Evolutionary conservation across 2,888 invertebrate species (phyloP), one percentile per base, ranked within the genome.

Genomic region (Parnassius glacialis): DNA sequence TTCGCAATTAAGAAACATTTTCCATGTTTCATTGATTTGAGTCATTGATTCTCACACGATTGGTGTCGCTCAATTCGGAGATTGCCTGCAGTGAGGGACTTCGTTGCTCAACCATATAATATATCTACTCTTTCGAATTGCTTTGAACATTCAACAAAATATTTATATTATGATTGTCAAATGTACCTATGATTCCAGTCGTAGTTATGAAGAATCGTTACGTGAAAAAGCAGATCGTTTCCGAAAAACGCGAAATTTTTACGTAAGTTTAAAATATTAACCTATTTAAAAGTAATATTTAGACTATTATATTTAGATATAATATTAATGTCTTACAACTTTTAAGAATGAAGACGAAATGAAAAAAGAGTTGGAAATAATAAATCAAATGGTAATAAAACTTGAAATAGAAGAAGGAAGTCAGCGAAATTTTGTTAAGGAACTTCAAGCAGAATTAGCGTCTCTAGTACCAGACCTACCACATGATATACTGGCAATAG

Each of bases 201-300:
- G 77, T 44, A 74, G 76, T 54, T 87, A 87, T 65, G 84, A 85
- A 73, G 81, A 83, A 61, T 72, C 72, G 3, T 67, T 87, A 47
- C 71, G 75, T 58, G 80, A 80, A 64, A 84, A 80, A 70, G 80
- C 86, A 1, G 79, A 84, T 16, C 75, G 80, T 45, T 85, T 84
- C 63, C 78, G 85, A 52, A 75, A 71, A 61, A 76, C 82, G 9
- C 75, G 74, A 3, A 70, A 70, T 2, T 84, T 77, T 70, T 84
- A 83, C 62, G 87, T 87, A 75, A 70, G 87, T 82, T 59, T 13
- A 48, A 1, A 48, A 34, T 34, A 34, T 34, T 34, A 34, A 34
- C 7, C 34, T 34, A 7, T 7, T 34, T 34, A 7, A 7, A 34
- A 3, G 11, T 11, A 43, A 3, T 43, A 11, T 43, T 43, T 43